These are phyloP conservation scores for Eupithecia tripunctaria DNA, from an alignment of 2,888 invertebrate genomes.

Conservation along the genomic window DNA sequence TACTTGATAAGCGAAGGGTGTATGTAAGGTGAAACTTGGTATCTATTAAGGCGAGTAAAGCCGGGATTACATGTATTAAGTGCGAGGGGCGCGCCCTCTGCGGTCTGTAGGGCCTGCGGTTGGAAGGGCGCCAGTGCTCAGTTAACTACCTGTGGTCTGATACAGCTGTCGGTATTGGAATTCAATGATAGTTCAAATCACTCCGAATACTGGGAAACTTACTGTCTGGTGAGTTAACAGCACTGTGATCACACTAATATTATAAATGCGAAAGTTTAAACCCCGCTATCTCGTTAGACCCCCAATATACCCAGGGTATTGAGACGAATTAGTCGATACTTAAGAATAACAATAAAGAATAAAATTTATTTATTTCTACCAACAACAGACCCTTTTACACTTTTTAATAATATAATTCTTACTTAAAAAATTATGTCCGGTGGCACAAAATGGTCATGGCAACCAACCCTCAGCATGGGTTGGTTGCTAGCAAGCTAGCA, in stretches of 20 bases:
- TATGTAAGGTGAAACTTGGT: conserved; percentile 12
- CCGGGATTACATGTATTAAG: conserved; percentile 32
- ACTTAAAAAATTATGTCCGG: too few species aligned
- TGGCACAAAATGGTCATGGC: too few species aligned
- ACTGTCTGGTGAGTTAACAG: neutral
- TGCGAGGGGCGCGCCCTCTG: neutral
- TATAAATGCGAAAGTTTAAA: too few species aligned
- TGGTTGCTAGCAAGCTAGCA: too few species aligned
- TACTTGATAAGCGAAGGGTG: neutral
- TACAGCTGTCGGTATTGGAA: neutral
- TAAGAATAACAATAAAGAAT: too few species aligned
- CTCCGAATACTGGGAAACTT: neutral
- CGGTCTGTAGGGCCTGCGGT: neutral
- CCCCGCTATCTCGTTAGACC: too few species aligned
- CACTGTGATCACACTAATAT: neutral
- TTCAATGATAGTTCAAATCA: neutral
- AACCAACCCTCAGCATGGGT: too few species aligned
- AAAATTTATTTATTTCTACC: too few species aligned
- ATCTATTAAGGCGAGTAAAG: conserved; percentile 22
- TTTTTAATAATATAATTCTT: too few species aligned
- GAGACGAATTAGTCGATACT: too few species aligned
- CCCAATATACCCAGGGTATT: too few species aligned
- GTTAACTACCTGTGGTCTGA: conserved; percentile 5
- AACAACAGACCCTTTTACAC: too few species aligned
- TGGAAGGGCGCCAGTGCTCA: neutral